Evolutionary conservation across 2,113 vertebrate genomes (phyloP).

Genomic region (Edolisoma coerulescens): DNA sequence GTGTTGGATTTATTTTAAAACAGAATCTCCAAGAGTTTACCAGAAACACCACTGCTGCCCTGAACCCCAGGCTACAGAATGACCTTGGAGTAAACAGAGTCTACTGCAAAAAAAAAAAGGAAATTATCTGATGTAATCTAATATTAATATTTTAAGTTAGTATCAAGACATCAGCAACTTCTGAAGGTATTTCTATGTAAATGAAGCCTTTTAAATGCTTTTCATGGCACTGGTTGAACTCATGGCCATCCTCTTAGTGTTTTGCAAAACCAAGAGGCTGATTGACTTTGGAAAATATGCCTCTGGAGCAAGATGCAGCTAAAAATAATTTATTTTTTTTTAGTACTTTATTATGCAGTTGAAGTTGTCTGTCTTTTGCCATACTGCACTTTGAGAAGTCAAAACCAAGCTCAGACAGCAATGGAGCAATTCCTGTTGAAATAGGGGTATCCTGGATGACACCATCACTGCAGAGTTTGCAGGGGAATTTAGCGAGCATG

Average conservation of each 20-base stretch:
- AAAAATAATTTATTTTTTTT: neutral
- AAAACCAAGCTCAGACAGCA: neutral
- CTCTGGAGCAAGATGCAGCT: neutral
- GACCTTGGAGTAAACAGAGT: neutral
- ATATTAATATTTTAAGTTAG: neutral
- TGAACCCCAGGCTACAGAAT: neutral
- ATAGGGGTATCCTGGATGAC: neutral
- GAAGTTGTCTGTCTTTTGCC: neutral
- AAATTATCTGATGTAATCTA: neutral
- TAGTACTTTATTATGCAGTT: neutral
- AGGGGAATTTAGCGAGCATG: neutral
- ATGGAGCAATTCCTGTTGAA: neutral
- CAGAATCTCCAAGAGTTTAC: neutral
- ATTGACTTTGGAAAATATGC: neutral
- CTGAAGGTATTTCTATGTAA: neutral
- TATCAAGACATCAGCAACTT: neutral
- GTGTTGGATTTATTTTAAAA: neutral
- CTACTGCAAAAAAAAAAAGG: neutral
- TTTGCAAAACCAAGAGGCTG: neutral
- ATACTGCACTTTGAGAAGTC: neutral
- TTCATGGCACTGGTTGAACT: neutral
- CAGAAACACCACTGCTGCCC: neutral
- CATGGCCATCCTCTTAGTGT: neutral
- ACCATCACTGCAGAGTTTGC: neutral
- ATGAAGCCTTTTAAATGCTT: neutral